phyloP scores from a whole-genome alignment of 1,140 invertebrate species.

The Cephus cinctus region DNA sequence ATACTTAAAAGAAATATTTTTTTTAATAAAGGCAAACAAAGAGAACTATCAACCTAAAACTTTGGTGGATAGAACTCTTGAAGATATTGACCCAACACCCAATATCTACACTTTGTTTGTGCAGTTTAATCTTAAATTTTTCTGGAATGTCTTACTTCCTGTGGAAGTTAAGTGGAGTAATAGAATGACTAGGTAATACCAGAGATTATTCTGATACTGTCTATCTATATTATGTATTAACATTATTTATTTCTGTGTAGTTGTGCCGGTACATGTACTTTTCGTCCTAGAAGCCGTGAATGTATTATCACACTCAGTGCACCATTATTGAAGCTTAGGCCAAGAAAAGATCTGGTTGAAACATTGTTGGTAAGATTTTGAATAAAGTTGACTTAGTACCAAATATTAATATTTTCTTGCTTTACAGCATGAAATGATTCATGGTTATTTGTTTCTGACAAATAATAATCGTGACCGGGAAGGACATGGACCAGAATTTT shows the following conservation, averaged over 20 bases:
- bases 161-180: constrained; percentile 93
- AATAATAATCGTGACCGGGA: constrained; percentile 79
- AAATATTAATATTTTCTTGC: constrained; percentile 23
- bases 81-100: constrained; percentile 90
- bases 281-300: constrained; percentile 72
- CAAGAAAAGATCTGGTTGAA: constrained; percentile 91
- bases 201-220: too few relatives aligned
- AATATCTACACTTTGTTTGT: constrained; percentile 85
- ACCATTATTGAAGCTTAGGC: constrained; percentile 86
- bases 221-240: too few relatives aligned
- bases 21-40: constrained; percentile 23
- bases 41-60: constrained; percentile 48
- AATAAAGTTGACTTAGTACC: not conserved
- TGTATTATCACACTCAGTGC: constrained; percentile 85
- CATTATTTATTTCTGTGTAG: constrained; percentile 49
- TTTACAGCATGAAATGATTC: constrained; percentile 96
- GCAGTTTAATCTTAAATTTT: constrained; percentile 85
- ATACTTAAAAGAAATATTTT: constrained; percentile 4
- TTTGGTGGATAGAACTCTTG: constrained; percentile 66
- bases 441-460: constrained; percentile 93
- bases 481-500: constrained; percentile 94
- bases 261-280: constrained; percentile 81
- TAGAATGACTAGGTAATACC: constrained; percentile 89
- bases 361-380: constrained; percentile 74
- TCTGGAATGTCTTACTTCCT: constrained; percentile 71